These are phyloP conservation scores for Drosophila helvetica DNA, from an alignment of 2,888 invertebrate species.

Conservation along the genomic window DNA sequence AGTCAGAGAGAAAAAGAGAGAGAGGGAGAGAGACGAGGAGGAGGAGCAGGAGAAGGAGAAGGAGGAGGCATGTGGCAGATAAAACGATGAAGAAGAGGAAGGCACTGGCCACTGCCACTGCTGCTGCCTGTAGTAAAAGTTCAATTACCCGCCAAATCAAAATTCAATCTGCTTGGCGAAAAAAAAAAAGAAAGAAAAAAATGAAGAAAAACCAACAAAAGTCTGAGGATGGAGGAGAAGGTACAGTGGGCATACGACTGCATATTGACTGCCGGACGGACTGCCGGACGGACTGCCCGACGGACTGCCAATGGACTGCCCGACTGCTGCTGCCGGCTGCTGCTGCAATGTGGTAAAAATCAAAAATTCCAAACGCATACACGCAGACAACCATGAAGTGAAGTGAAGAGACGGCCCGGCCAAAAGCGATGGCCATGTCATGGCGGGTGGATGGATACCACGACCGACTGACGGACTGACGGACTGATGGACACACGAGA, in stretches of 20 bases:
- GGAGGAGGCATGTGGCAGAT: background rate
- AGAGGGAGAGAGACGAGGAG: background rate
- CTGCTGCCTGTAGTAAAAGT: slow-evolving; percentile 68
- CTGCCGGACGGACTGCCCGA: background rate
- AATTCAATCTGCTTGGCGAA: slow-evolving; percentile 76
- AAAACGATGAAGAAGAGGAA: slow-evolving; percentile 26
- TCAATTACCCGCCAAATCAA: slow-evolving; percentile 82
- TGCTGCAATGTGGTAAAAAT: slow-evolving; percentile 77
- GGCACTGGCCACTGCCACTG: slow-evolving; percentile 31
- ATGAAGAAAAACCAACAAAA: slow-evolving; percentile 51
- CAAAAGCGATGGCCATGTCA: slow-evolving; percentile 61
- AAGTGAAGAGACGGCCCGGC: slow-evolving; percentile 31
- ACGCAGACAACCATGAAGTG: slow-evolving; percentile 69
- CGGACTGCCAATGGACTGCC: background rate
- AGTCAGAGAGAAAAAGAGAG: slow-evolving; percentile 2
- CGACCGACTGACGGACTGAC: slow-evolving; percentile 26
- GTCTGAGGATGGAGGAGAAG: slow-evolving; percentile 24
- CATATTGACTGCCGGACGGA: slow-evolving; percentile 59
- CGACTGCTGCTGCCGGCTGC: slow-evolving; percentile 57
- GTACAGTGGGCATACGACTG: slow-evolving; percentile 34
- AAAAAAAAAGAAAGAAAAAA: slow-evolving; percentile 53
- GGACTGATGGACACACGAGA: slow-evolving; percentile 23
- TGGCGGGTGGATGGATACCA: slow-evolving; percentile 47
- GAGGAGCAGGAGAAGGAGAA: background rate
- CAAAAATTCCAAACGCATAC: slow-evolving; percentile 81